Percentiles rank a stretch among this genome's conserved stretches.
phyloP scores from a whole-genome alignment of 2,797 vertebrate species.

The Tympanoctomys barrerae region DNA sequence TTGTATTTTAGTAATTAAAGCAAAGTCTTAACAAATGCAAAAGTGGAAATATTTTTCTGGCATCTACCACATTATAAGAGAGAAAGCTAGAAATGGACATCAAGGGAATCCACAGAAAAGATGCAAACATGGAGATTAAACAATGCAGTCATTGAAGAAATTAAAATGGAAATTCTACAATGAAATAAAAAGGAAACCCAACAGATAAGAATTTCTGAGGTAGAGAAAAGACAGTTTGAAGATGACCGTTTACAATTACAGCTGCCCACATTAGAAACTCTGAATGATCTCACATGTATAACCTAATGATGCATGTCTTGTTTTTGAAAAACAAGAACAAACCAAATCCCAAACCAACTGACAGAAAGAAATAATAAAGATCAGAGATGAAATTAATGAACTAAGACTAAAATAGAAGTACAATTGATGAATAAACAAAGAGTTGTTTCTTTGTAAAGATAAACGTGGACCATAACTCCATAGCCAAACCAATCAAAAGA shows the following conservation, averaged over 20 bases:
- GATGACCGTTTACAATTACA: not conserved
- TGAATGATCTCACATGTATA: not conserved
- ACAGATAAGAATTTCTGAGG: not conserved
- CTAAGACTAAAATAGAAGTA: not conserved
- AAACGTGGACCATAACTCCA: not conserved
- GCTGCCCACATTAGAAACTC: not conserved
- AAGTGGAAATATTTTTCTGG: not conserved
- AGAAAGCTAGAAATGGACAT: not conserved
- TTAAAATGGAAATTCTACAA: not conserved
- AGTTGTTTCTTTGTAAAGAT: not conserved
- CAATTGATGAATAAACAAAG: not conserved
- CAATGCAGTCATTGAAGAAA: not conserved
- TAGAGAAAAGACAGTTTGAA: not conserved
- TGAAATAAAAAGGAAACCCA: not conserved
- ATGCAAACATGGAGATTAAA: not conserved
- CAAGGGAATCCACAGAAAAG: not conserved
- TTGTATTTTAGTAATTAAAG: not conserved
- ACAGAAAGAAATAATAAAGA: not conserved
- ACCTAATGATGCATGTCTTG: not conserved
- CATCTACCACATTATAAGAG: not conserved
- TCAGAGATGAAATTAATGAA: not conserved
- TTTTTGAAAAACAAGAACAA: not conserved
- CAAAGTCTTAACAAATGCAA: not conserved
- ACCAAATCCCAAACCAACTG: not conserved
- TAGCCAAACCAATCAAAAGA: not conserved